Evolutionary conservation across 2,113 vertebrate species (phyloP), one percentile per base, ranked within the genome.

Genomic region (Pyrgilauda ruficollis): DNA sequence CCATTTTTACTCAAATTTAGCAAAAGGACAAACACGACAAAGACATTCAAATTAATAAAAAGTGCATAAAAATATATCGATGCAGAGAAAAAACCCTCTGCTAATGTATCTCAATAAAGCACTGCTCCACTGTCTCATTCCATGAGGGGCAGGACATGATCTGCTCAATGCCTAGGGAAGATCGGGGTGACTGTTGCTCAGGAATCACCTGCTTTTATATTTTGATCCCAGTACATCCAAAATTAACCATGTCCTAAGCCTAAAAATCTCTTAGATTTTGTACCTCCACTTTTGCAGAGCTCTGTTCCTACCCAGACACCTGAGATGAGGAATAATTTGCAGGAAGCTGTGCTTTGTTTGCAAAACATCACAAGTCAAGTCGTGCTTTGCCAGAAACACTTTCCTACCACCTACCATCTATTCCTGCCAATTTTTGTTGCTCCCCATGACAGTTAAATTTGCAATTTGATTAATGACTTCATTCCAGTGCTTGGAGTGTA

Each of bases 401-500:
- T 86, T 84, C 41, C 39, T 67, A 22, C 49, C 58, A 64, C 64
- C 39, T 56, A 61, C 70, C 77, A 73, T 58, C 74, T 90, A 50
- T 63, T 90, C 75, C 49, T 90, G 84, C 74, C 47, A 89, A 39
- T 39, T 95, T 77, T 41, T 86, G 52, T 96, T 97, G 90, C 58
- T 89, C 19, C 18, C 15, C 7, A 1, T 77, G 50, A 63, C 84
- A 84, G 63, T 88, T 91, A 90, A 50, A 70, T 82, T 88, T 80
- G 9, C 75, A 79, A 67, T 93, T 72, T 96, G 72, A 95, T 96
- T 84, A 96, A 95, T 82, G 74, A 86, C 37, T 81, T 81, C 66
- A 90, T 94, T 93, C 41, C 52, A 83, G 59, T 10, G 39, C 70
- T 86, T 50, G 14, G 44, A 91, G 68, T 72, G 75, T 81, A 44